Base-by-base conservation (phyloP, 1,140 invertebrate genomes). In the Sinonovacula constricta region DNA sequence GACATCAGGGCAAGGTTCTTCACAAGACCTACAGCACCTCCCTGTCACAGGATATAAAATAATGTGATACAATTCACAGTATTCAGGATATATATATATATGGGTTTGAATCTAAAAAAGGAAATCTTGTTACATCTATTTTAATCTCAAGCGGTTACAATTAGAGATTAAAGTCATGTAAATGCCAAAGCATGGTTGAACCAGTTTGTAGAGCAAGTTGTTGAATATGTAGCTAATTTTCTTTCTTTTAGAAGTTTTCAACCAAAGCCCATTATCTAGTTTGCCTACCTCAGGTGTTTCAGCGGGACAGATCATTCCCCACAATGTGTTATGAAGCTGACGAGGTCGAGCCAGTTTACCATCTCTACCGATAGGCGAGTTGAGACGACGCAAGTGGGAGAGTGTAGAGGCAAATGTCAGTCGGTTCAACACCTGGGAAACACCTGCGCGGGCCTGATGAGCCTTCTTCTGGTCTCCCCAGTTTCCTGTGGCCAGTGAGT, bases 401-500 rank as follows among this genome's bases (percentile, higher is more conserved):
- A 99, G 92, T 0, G 98, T 99, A 0, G 98, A 99, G 14, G 97
- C 98, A 93, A 98, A 99, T 10, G 98, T 99, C 54, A 99, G 92
- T 80, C 98, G 93, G 72, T 92, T 91, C 80, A 91, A 88, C 82
- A 91, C 90, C 93, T 97, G 96, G 69, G 95, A 96, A 15, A 97
- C 96, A 34, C 96, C 96, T 81, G 97, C 97, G 91, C 97, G 93
- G 5, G 97, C 96, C 92, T 98, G 97, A 95, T 99, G 98, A 77
- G 98, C 98, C 91, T 99, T 99, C 91, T 99, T 99, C 91, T 99
- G 98, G 90, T 99, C 98, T 45, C 98, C 98, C 98, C 98, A 99
- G 91, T 99, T 99, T 34, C 98, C 98, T 49, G 98, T 99, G 85
- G 98, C 98, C 80, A 99, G 92, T 0, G 98, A 99, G 91, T 99